Conservation (phyloP, 2,888 invertebrate genomes). For the Acanthosepion lycidas region DNA sequence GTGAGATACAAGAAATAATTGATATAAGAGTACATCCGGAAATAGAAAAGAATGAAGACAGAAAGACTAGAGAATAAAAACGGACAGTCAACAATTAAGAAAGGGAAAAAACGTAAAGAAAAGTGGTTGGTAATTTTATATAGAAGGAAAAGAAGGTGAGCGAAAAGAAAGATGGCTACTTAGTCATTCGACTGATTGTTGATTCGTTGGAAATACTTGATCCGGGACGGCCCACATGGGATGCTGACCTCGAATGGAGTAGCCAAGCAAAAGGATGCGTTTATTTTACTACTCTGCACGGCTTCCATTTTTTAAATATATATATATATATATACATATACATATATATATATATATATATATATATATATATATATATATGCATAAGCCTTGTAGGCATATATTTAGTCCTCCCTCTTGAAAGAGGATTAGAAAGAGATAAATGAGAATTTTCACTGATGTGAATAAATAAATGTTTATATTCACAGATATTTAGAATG, state of each 20-base stretch:
- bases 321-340: not conserved
- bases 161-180: not conserved
- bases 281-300: not conserved
- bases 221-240: not conserved
- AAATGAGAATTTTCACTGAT: no score
- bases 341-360: not conserved
- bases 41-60: not conserved
- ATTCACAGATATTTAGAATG: no score
- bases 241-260: not conserved
- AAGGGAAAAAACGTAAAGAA: not conserved
- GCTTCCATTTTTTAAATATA: not conserved
- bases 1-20: no score
- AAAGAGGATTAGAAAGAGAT: no score
- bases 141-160: not conserved
- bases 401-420: no score
- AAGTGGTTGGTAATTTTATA: not conserved
- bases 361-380: not conserved
- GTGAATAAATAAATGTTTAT: no score
- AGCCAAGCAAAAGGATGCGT: not conserved
- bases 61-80: not conserved
- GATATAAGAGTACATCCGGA: not conserved
- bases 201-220: not conserved
- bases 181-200: conserved; percentile 11
- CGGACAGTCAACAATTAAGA: not conserved
- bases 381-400: not conserved